Base-by-base conservation (phyloP, 2,888 invertebrate species). In the Cheilosia variabilis region DNA sequence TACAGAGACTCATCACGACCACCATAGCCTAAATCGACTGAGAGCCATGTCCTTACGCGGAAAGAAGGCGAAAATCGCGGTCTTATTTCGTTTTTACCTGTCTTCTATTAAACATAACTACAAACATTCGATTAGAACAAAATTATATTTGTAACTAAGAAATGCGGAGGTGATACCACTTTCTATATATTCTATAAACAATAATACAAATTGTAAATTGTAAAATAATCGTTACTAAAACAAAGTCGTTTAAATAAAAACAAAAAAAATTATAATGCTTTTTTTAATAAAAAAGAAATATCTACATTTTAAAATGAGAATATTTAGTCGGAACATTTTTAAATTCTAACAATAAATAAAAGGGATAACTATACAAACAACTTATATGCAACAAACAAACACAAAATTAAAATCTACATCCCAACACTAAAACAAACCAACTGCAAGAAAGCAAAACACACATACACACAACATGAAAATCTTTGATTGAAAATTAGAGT, bases 281-380 rank as follows among this genome's bases (percentile, higher is more conserved):
- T 76, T 76, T 63, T 82, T 62, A 55, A 24, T 17, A 45, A 57
- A 60, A 68, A 24, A 34, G 9, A 24, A 24, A 27, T 41, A 31
- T 57, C 27, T 27, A 27, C 6, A 37, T 65, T 58, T 43, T 63
- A 83, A 53, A 62, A n/a, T 9, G 27, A 65, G 19, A 50, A 53
- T 27, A 27, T 63, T 69, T 52, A 66, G 53, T 72, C 71, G 66
- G 73, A 53, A 81, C 60, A 81, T 43, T 53, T 79, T 65, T 34
- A 87, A 88, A 88, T 89, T 89, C 45, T 55, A 71, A 60, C 62
- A 50, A 88, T 88, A 84, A 89, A 87, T 41, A 77, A 66, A 47
- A 71, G 50, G 63, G 52, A 72, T 34, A 80, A 69, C 52, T 63
- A 50, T 69, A 81, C 81, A 65, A 77, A 68, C 45, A 58, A 52